Conservation (phyloP, 2,888 invertebrate genomes). For the Sarcophaga caerulescens region DNA sequence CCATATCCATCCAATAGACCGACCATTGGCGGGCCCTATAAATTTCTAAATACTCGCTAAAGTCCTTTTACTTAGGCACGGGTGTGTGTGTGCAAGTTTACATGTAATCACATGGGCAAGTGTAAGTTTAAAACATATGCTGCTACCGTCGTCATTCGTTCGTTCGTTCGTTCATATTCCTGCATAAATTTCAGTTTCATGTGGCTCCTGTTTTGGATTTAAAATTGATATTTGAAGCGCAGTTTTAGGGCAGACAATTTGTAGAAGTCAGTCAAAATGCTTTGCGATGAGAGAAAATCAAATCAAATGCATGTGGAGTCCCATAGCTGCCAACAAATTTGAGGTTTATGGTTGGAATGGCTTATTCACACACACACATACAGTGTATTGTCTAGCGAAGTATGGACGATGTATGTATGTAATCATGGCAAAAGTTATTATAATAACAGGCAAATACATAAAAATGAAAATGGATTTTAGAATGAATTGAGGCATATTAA, state of each 20-base stretch:
- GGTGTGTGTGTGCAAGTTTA: background rate
- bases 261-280: conserved; percentile 22
- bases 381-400: background rate
- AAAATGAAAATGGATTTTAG: background rate
- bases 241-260: conserved; percentile 48
- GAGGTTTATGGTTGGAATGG: background rate
- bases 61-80: background rate
- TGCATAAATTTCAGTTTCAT: conserved; percentile 11
- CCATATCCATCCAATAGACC: background rate
- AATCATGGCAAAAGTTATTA: background rate
- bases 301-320: background rate
- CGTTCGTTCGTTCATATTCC: background rate
- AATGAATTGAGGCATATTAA: no score
- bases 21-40: background rate
- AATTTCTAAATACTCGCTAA: background rate
- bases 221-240: conserved; percentile 15
- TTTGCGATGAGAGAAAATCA: conserved; percentile 5
- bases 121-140: conserved; percentile 18
- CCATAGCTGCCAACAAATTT: background rate
- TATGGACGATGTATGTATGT: background rate
- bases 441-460: background rate
- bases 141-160: background rate
- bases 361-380: background rate
- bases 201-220: background rate
- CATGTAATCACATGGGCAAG: background rate